Base-by-base conservation (phyloP, 2,888 invertebrate genomes). In the Drosophila birchii region DNA sequence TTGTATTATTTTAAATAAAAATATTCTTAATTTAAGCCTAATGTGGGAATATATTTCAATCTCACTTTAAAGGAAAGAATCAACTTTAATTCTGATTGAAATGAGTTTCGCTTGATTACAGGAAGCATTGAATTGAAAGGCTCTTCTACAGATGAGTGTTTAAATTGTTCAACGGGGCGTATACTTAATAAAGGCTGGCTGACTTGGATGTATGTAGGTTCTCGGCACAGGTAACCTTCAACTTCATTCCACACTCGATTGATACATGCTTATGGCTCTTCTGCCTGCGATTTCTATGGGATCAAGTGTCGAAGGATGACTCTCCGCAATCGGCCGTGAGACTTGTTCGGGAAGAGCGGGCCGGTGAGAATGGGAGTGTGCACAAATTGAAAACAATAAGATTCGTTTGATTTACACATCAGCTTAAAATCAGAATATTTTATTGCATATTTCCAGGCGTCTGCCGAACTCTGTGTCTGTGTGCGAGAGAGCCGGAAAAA, bases 381-480 rank as follows among this genome's bases (percentile, higher is more conserved):
- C 53, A 54, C 51, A 70, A 70, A 70, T 70, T 70, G 70, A 69
- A 71, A 72, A 84, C 88, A 84, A 84, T 86, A 83, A 87, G 84
- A 80, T 81, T 78, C 76, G 81, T 76, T 68, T 85, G 83, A 86
- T 86, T 84, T 84, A 88, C 83, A 80, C 80, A 86, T 82, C 80
- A 80, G 80, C 86, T 82, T 87, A 87, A 80, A 75, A 87, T 79
- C 80, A 74, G 80, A 80, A 84, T 88, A 68, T 84, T 84, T 84
- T 86, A 84, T 84, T 78, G 88, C 84, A 84, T 85, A 84, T 78
- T 81, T 84, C 64, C 75, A 16, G 80, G 78, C 78, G 68, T 47
- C 34, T 36, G 61, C 14, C 47, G 59, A 58, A 29, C n/a, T 34
- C 58, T 5, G 57, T 14, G 63, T 60, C 43, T 61, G 47, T 41